Evolutionary conservation across 2,113 vertebrate species (phyloP).

Genomic region (Numida meleagris): DNA sequence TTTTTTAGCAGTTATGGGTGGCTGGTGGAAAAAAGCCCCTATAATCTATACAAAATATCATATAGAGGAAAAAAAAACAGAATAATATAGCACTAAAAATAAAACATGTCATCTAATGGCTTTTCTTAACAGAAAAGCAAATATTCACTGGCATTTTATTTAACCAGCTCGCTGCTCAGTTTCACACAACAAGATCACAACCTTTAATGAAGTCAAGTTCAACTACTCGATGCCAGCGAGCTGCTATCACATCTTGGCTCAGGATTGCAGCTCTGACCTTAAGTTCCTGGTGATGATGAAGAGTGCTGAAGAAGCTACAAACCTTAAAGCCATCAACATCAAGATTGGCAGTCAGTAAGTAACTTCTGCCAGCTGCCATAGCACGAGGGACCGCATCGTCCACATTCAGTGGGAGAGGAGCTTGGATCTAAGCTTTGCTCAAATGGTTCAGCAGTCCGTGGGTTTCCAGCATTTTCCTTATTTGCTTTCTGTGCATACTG

Average conservation of each 20-base stretch:
- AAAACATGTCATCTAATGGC: not conserved
- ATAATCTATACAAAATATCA: not conserved
- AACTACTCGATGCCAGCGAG: conserved; percentile 73
- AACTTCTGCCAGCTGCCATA: not conserved
- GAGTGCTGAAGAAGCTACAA: conserved; percentile 36
- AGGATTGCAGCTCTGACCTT: conserved; percentile 81
- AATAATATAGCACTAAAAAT: not conserved
- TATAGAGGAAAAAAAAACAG: not conserved
- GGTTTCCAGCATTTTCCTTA: not conserved
- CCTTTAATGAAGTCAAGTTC: conserved; percentile 77
- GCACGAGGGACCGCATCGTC: accelerated
- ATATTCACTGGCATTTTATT: not conserved
- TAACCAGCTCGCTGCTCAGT: conserved; percentile 63
- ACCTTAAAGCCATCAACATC: conserved; percentile 73
- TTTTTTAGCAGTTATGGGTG: not conserved
- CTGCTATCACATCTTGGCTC: conserved; percentile 82
- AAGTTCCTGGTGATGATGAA: conserved; percentile 83
- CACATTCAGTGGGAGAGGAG: not conserved
- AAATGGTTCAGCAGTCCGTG: not conserved
- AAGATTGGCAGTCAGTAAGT: conserved; percentile 81
- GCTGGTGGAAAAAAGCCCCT: not conserved
- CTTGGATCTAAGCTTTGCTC: not conserved
- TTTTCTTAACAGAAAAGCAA: not conserved
- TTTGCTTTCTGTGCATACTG: not conserved
- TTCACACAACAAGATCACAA: conserved; percentile 63